Conservation (phyloP, 2,888 invertebrate genomes). For the Hedya salicella region DNA sequence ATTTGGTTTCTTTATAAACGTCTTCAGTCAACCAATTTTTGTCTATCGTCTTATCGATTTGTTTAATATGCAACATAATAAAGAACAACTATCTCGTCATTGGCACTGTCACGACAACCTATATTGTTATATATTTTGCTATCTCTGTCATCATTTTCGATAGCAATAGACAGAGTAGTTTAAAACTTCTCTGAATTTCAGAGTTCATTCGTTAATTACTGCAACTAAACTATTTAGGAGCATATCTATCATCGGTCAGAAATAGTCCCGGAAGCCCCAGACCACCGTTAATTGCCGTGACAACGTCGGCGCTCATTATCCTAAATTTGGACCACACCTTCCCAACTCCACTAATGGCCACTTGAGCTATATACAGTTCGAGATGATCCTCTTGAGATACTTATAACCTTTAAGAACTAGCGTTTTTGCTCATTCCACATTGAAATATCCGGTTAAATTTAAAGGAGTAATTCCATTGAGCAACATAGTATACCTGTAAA, state of each 20-base stretch:
- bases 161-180: not conserved
- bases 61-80: too few relatives aligned
- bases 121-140: too few relatives aligned
- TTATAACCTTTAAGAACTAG: constrained; percentile 16
- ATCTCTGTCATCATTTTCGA: too few relatives aligned
- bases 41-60: too few relatives aligned
- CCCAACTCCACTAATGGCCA: constrained; percentile 51
- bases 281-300: constrained; percentile 69
- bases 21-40: too few relatives aligned
- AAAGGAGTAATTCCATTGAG: too few relatives aligned
- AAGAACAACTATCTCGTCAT: too few relatives aligned
- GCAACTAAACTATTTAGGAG: constrained; percentile 7
- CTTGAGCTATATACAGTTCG: constrained; percentile 45
- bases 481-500: not conserved
- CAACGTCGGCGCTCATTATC: constrained; percentile 65
- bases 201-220: constrained; percentile 1
- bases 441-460: constrained; percentile 1
- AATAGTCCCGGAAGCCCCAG: constrained; percentile 69
- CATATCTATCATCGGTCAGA: constrained; percentile 62
- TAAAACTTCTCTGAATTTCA: too few relatives aligned
- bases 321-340: constrained; percentile 68
- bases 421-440: constrained; percentile 9
- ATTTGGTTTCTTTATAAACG: too few relatives aligned
- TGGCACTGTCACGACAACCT: too few relatives aligned
- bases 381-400: constrained; percentile 42